A percentile compares a stretch with the other conserved stretches of the same genome.
Evolutionary conservation across 2,888 invertebrate genomes (phyloP).

Genomic region (Limnephilus auricula): DNA sequence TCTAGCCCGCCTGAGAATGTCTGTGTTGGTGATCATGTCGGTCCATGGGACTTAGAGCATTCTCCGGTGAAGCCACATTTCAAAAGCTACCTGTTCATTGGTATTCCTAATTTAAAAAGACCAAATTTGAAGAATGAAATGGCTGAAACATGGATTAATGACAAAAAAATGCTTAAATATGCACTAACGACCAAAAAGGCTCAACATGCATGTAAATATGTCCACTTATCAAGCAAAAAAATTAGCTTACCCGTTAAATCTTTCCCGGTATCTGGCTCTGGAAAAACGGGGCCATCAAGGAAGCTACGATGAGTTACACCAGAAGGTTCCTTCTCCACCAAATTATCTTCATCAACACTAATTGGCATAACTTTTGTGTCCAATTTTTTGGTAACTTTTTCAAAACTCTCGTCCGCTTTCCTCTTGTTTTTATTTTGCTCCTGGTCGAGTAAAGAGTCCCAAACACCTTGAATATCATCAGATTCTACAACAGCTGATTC

Average conservation of each 20-base stretch:
- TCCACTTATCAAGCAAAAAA: too few relatives aligned
- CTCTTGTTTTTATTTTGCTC: slow-evolving; percentile 42
- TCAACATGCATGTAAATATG: background rate
- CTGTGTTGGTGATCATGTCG: too few relatives aligned
- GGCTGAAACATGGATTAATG: too few relatives aligned
- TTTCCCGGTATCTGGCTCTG: background rate
- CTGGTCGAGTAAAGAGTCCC: slow-evolving; percentile 23
- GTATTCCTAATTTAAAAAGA: too few relatives aligned
- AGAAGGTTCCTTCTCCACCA: background rate
- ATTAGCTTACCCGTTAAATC: background rate
- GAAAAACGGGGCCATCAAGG: background rate
- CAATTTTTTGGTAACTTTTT: slow-evolving; percentile 43
- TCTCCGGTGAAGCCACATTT: too few relatives aligned
- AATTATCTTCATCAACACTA: slow-evolving; percentile 15
- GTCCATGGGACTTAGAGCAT: too few relatives aligned
- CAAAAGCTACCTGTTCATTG: too few relatives aligned
- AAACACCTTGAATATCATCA: slow-evolving; percentile 12
- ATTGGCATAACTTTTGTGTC: slow-evolving; percentile 32
- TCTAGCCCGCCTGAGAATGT: too few relatives aligned
- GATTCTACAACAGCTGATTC: background rate
- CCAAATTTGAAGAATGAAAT: too few relatives aligned
- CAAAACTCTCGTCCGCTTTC: slow-evolving; percentile 48
- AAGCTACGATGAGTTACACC: background rate
- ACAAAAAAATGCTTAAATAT: too few relatives aligned
- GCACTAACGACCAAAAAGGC: background rate